Evolutionary conservation across 2,888 invertebrate species (phyloP).

Genomic region (Chloromyia formosa): DNA sequence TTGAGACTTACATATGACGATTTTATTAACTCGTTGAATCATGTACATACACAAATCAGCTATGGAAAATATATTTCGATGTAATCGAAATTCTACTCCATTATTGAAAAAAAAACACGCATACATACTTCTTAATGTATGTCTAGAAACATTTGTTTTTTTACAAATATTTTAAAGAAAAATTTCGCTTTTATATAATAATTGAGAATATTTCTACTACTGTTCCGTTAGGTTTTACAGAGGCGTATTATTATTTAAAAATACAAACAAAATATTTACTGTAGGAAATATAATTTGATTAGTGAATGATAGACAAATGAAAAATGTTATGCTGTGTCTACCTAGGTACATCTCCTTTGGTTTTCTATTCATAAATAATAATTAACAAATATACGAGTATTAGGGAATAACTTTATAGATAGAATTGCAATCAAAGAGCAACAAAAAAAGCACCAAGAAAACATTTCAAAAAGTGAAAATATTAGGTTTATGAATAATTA

Average conservation of each 20-base stretch:
- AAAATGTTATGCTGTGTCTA: background rate
- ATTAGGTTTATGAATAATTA: conserved; percentile 33
- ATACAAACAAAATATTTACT: conserved; percentile 51
- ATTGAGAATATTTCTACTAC: conserved; percentile 22
- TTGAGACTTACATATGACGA: too few relatives aligned
- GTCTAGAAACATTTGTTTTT: too few relatives aligned
- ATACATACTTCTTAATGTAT: too few relatives aligned
- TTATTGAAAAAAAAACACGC: too few relatives aligned
- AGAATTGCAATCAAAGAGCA: conserved; percentile 18
- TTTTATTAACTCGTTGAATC: too few relatives aligned
- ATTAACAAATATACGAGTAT: background rate
- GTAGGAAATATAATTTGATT: conserved; percentile 53
- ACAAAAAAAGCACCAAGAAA: background rate
- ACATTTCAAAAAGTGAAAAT: conserved; percentile 46
- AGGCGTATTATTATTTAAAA: conserved; percentile 47
- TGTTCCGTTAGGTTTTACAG: conserved; percentile 49
- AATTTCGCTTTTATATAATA: too few relatives aligned
- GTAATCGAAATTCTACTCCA: too few relatives aligned
- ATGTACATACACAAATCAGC: too few relatives aligned
- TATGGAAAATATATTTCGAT: too few relatives aligned
- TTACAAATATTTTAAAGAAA: too few relatives aligned
- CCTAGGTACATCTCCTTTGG: background rate
- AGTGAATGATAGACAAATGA: conserved; percentile 52
- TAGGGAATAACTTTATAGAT: background rate
- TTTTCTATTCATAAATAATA: background rate